Conservation (phyloP, 2,113 vertebrate genomes). For the Lanius collurio region DNA sequence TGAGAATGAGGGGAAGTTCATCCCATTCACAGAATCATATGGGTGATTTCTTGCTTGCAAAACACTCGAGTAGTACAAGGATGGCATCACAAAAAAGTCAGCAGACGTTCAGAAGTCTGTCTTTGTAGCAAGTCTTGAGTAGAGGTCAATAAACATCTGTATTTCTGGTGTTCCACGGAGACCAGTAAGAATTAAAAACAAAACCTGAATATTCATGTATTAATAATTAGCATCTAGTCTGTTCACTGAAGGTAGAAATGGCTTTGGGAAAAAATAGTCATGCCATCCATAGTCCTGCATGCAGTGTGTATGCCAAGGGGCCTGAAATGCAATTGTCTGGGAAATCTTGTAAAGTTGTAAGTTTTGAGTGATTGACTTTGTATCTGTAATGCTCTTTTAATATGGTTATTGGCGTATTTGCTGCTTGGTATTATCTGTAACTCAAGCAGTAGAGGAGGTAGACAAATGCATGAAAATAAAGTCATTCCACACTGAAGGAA, state of each 20-base stretch:
- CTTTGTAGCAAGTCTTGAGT: not conserved
- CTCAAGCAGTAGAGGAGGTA: not conserved
- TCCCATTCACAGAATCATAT: not conserved
- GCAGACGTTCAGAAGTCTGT: not conserved
- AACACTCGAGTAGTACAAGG: not conserved
- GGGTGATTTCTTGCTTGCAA: not conserved
- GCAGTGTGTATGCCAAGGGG: not conserved
- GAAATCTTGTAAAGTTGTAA: not conserved
- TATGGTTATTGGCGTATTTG: not conserved
- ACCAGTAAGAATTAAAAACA: not conserved
- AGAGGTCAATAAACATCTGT: not conserved
- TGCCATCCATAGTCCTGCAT: not conserved
- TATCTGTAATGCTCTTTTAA: slow-evolving; percentile 14
- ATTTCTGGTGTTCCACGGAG: not conserved
- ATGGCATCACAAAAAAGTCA: not conserved
- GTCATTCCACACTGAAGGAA: not conserved
- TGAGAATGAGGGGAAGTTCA: not conserved
- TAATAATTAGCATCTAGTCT: not conserved
- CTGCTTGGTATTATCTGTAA: not conserved
- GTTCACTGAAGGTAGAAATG: not conserved
- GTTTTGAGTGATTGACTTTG: slow-evolving; percentile 19
- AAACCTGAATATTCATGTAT: not conserved
- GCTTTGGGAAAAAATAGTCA: not conserved
- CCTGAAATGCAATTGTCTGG: slow-evolving; percentile 9
- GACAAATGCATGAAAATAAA: not conserved